Evolutionary conservation across 92 coral and sea anemone species (phyloP).

Genomic region (Metridium senile): DNA sequence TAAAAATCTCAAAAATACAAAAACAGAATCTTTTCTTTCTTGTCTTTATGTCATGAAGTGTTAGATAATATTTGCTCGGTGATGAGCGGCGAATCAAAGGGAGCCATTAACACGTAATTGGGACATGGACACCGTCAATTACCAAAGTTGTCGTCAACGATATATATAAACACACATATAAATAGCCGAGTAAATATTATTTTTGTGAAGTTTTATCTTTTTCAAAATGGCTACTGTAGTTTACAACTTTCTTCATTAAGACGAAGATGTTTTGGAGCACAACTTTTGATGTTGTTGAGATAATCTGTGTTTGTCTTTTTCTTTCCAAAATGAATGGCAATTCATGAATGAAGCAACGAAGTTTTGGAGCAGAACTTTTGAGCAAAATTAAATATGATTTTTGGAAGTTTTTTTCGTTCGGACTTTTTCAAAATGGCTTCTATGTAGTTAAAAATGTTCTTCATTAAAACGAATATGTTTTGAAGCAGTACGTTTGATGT

Average conservation of each 20-base stretch:
- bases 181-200: background rate
- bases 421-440: background rate
- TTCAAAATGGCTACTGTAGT: background rate
- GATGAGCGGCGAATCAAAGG: conserved; percentile 1
- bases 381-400: background rate
- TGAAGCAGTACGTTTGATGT: too few species aligned
- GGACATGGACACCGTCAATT: background rate
- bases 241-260: background rate
- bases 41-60: background rate
- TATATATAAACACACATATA: background rate
- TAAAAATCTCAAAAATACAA: background rate
- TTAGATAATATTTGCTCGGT: background rate
- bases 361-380: too few species aligned
- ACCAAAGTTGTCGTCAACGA: background rate
- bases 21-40: background rate
- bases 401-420: background rate
- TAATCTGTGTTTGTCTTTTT: too few species aligned
- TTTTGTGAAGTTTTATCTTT: background rate
- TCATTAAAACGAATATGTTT: background rate
- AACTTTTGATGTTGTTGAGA: too few species aligned
- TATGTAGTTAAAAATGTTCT: background rate
- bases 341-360: too few species aligned
- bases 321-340: too few species aligned
- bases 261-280: background rate
- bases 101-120: background rate